Evolutionary conservation across 2,888 invertebrate genomes (phyloP), one percentile per base, ranked within the genome.

Genomic region (Epinotia demarniana): DNA sequence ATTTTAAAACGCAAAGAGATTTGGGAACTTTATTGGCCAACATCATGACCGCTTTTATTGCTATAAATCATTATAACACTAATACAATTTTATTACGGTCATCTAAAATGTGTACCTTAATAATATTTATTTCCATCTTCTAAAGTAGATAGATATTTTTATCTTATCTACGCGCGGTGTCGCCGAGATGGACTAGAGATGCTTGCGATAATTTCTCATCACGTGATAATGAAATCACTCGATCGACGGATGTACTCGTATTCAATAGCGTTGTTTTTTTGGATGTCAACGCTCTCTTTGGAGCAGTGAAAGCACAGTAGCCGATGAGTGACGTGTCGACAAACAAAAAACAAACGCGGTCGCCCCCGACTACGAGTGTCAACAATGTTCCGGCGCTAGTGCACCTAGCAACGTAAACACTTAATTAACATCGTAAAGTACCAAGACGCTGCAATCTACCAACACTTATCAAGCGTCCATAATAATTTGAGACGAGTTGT

Each of bases 401-500:
- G 83, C 84, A 83, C 84, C 81, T 78, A 81, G 84, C 85, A 88
- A 88, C 86, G 87, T 89, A 91, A 91, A 91, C 89, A 91, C 91
- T 93, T 94, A 93, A 93, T 93, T 93, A 93, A 89, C 92, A 89
- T 90, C 89, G 88, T 92, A 92, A 92, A 93, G 92, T 90, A 92
- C 89, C 91, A 90, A 91, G 90, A 90, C 89, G 87, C 85, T 87
- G 90, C 92, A 92, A 93, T 93, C 93, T 91, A 87, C 88, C 89
- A 89, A 91, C 92, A 93, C 93, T 93, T 93, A 93, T 93, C 94
- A 93, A 92, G 92, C 93, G 92, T 93, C 94, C 92, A 93, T 94
- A 94, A 94, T 93, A 94, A 94, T 94, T 94, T 94, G 93, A 94
- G 92, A 93, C 93, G 92, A 93, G 93, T 94, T 93, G 94, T 94